Evolutionary conservation across 2,797 vertebrate species (phyloP).

Genomic region (Octomys mimax): DNA sequence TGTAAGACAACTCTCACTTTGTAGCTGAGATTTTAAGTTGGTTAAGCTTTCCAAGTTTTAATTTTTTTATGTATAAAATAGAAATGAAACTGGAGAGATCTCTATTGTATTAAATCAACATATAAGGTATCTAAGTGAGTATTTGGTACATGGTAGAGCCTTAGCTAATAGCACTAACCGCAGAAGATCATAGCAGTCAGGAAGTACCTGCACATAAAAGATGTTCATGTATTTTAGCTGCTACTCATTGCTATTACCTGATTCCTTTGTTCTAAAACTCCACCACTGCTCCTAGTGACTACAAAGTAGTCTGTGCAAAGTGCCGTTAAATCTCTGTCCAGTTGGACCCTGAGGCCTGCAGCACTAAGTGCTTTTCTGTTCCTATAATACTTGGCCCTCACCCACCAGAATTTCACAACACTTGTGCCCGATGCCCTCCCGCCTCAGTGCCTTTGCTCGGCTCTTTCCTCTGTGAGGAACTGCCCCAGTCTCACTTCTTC

Average conservation of each 20-base stretch:
- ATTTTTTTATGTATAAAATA: background rate
- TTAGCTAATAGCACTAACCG: background rate
- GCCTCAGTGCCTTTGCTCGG: background rate
- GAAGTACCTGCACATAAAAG: background rate
- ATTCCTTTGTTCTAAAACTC: background rate
- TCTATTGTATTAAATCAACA: background rate
- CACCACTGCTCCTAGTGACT: background rate
- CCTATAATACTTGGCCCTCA: background rate
- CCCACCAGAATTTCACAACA: background rate
- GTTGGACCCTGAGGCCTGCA: background rate
- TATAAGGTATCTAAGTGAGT: background rate
- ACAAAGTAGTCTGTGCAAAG: background rate
- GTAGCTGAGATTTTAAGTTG: background rate
- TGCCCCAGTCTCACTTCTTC: background rate
- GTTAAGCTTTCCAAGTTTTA: background rate
- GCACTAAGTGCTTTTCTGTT: background rate
- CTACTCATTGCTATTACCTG: background rate
- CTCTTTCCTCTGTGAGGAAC: background rate
- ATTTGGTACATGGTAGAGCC: background rate
- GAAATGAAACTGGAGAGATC: background rate
- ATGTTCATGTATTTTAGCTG: background rate
- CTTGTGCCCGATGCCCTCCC: background rate
- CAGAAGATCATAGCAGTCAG: background rate
- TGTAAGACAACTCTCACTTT: background rate
- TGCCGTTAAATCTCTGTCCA: background rate